Conservation (phyloP, 2,797 vertebrate species). For the Catostomus latipinnis region DNA sequence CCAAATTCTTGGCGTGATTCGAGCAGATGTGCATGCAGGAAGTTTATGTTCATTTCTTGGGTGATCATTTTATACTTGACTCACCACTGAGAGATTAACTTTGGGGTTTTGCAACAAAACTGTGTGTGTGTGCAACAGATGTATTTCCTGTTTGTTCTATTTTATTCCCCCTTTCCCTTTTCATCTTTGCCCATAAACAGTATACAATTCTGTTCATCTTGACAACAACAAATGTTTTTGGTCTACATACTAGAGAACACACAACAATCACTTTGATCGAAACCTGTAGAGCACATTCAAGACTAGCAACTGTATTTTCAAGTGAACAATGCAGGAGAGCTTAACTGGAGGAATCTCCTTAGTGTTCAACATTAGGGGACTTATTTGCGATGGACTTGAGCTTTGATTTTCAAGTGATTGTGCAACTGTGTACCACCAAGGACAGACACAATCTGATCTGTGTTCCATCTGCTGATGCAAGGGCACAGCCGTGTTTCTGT, state of each 20-base stretch:
- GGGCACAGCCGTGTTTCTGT: not conserved
- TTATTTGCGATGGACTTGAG: not conserved
- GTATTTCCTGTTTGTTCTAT: conserved; percentile 37
- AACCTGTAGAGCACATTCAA: no score
- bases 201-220: not conserved
- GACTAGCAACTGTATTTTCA: no score
- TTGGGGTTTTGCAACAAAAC: not conserved
- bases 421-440: not conserved
- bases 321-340: not conserved
- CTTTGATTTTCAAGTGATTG: conserved; percentile 3
- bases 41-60: conserved; percentile 35
- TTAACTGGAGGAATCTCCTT: not conserved
- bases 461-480: not conserved
- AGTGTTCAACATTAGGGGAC: not conserved
- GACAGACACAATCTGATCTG: not conserved
- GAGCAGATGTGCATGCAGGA: conserved; percentile 39
- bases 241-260: no score
- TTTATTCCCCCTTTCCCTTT: not conserved
- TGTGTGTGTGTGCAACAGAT: conserved; percentile 14
- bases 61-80: conserved; percentile 39
- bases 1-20: conserved; percentile 26
- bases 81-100: conserved; percentile 5
- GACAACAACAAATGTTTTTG: not conserved
- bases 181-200: conserved; percentile 4
- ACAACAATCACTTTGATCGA: no score